Conservation (phyloP, 2,888 invertebrate species). For the Dromius quadrimaculatus region DNA sequence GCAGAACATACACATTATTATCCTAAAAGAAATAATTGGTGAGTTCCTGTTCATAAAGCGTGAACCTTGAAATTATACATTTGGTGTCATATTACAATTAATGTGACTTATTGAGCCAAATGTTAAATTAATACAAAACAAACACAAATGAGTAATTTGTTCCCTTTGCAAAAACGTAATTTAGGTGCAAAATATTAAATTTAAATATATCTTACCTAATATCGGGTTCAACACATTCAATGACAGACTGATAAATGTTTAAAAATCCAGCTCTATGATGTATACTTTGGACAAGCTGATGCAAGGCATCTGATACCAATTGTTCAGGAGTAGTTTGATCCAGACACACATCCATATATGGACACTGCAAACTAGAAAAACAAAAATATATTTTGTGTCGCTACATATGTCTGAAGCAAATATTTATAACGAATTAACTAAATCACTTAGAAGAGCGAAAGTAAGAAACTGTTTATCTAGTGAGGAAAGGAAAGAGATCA, state of each 20-base stretch:
- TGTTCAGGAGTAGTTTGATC: slow-evolving; percentile 75
- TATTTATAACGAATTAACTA: too few species aligned
- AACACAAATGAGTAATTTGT: too few species aligned
- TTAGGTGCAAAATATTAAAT: not conserved
- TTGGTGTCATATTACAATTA: too few species aligned
- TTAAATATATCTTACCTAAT: slow-evolving; percentile 73
- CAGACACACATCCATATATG: slow-evolving; percentile 84
- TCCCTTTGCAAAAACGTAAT: too few species aligned
- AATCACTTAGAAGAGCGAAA: too few species aligned
- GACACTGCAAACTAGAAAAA: slow-evolving; percentile 80
- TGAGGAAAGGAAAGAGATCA: too few species aligned
- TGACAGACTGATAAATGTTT: slow-evolving; percentile 78
- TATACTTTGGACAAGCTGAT: slow-evolving; percentile 81
- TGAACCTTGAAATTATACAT: slow-evolving; percentile 8
- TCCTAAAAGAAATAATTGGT: slow-evolving; percentile 68
- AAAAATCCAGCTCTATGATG: slow-evolving; percentile 83
- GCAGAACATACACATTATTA: slow-evolving; percentile 96
- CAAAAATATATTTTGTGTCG: too few species aligned
- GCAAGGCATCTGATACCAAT: slow-evolving; percentile 78
- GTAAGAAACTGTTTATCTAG: too few species aligned
- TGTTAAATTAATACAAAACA: too few species aligned
- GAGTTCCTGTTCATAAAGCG: slow-evolving; percentile 6
- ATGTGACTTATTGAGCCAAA: too few species aligned
- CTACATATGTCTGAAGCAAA: too few species aligned
- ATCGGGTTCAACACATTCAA: slow-evolving; percentile 86